A percentile compares a stretch with the other conserved stretches of the same genome.
Conservation (phyloP, 2,888 invertebrate genomes). For the Proisotoma minuta region DNA sequence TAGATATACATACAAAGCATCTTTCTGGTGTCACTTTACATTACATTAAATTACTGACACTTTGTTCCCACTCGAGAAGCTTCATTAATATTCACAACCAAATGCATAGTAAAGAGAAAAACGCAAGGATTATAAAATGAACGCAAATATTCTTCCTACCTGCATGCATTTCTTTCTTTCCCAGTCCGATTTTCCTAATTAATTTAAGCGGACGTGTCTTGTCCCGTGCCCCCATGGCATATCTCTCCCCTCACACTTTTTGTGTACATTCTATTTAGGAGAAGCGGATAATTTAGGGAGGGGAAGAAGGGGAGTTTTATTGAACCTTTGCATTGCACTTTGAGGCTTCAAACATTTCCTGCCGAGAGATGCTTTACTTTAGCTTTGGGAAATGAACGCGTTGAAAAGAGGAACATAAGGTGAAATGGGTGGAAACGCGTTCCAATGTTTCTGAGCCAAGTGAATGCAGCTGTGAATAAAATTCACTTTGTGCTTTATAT, state of each 20-base stretch:
- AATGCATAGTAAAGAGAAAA: too few relatives aligned
- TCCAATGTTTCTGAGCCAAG: too few relatives aligned
- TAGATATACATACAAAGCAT: background rate
- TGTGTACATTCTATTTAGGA: background rate
- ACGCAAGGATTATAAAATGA: background rate
- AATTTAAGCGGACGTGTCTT: background rate
- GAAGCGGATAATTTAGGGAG: background rate
- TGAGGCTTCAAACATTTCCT: background rate
- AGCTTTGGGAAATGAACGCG: too few relatives aligned
- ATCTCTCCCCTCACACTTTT: background rate
- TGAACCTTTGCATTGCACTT: background rate
- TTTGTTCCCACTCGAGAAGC: too few relatives aligned
- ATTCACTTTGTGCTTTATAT: too few relatives aligned
- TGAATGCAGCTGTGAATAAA: too few relatives aligned
- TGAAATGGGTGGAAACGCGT: too few relatives aligned
- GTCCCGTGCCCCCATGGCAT: background rate
- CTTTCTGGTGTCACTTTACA: background rate
- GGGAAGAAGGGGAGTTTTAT: background rate
- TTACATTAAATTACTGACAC: background rate
- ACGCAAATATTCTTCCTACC: background rate
- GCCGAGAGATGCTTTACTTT: too few relatives aligned
- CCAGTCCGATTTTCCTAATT: background rate
- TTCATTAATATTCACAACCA: too few relatives aligned
- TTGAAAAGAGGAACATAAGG: too few relatives aligned
- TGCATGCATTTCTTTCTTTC: background rate